These are phyloP conservation scores for Lasioglossum baleicum DNA, from an alignment of 1,140 invertebrate species.

Conservation along the genomic window DNA sequence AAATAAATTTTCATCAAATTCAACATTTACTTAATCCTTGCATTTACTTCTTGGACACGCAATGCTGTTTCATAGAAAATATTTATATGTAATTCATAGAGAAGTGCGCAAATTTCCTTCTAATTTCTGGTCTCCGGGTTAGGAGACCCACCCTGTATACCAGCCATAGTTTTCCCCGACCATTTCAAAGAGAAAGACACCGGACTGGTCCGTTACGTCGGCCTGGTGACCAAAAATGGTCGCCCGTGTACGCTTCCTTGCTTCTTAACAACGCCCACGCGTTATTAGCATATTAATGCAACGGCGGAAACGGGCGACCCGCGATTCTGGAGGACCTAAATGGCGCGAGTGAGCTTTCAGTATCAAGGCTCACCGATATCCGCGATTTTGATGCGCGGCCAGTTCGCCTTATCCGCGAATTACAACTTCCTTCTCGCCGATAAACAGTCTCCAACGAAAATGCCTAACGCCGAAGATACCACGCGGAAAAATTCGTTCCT, in stretches of 20 bases:
- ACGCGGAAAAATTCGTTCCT: constrained; percentile 1
- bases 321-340: constrained; percentile 21
- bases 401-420: constrained; percentile 11
- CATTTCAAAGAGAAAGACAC: too few species aligned
- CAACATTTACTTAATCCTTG: too few species aligned
- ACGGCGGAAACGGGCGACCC: constrained; percentile 18
- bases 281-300: constrained; percentile 56
- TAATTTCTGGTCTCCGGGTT: too few species aligned
- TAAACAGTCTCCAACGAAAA: not conserved
- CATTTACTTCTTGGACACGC: too few species aligned
- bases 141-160: too few species aligned
- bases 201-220: constrained; percentile 10
- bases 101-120: too few species aligned
- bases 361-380: not conserved
- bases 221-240: constrained; percentile 45
- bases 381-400: constrained; percentile 16
- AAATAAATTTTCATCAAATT: too few species aligned
- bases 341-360: not conserved
- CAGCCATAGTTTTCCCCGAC: not conserved
- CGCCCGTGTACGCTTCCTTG: constrained; percentile 38
- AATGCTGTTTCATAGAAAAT: too few species aligned
- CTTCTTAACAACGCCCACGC: constrained; percentile 49
- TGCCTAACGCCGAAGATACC: constrained; percentile 9
- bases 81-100: too few species aligned
- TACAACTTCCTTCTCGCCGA: constrained; percentile 27